Percentiles rank a stretch among this genome's conserved stretches.
These are phyloP conservation scores for Octonoba sinensis DNA, from an alignment of 2,888 invertebrate species.

Conservation along the genomic window DNA sequence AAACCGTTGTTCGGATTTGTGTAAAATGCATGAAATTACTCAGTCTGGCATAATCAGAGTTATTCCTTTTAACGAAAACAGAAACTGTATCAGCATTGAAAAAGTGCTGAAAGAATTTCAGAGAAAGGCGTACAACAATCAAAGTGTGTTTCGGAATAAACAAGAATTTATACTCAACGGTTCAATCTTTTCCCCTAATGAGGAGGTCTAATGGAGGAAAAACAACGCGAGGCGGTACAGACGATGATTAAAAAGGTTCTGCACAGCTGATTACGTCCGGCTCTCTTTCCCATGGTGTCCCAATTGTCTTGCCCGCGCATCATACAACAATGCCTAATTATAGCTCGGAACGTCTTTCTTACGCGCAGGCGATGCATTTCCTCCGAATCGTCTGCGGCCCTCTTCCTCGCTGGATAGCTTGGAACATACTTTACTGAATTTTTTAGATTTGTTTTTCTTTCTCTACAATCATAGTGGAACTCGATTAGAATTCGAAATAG, in stretches of 20 bases:
- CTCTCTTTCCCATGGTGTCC: conserved; percentile 19
- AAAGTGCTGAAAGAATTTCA: too few species aligned
- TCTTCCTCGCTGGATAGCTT: conserved; percentile 20
- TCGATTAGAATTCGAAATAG: too few species aligned
- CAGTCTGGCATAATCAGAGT: too few species aligned
- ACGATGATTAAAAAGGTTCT: conserved; percentile 54
- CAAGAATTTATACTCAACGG: background rate
- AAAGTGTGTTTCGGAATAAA: too few species aligned
- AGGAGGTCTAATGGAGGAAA: conserved; percentile 18
- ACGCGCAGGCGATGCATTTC: conserved; percentile 13
- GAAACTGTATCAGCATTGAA: too few species aligned
- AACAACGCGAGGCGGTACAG: conserved; percentile 6
- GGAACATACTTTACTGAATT: background rate
- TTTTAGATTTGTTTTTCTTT: background rate
- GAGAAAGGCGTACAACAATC: too few species aligned
- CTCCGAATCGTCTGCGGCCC: background rate
- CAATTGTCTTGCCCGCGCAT: conserved; percentile 40
- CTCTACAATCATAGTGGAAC: background rate
- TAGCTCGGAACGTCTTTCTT: conserved; percentile 29
- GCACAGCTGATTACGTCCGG: conserved; percentile 52
- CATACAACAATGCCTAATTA: conserved; percentile 55
- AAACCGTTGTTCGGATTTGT: too few species aligned
- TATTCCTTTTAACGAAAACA: too few species aligned
- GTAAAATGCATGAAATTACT: too few species aligned
- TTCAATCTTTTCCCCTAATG: conserved; percentile 25